These are phyloP conservation scores for Propithecus deckenii DNA, from an alignment of 2,797 vertebrate species.

Conservation along the genomic window DNA sequence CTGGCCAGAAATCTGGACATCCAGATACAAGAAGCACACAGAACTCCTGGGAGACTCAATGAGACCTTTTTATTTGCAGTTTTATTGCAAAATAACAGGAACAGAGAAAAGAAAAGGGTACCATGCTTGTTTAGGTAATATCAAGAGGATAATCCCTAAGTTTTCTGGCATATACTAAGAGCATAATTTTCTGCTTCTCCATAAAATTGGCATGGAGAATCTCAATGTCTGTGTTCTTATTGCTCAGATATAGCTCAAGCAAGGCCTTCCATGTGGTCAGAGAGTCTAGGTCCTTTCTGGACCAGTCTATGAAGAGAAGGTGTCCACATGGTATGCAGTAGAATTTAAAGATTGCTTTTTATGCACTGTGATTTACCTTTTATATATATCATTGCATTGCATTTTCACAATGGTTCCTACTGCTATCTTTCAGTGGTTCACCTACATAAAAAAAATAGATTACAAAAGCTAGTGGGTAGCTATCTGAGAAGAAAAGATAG, in stretches of 20 bases:
- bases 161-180: constrained; percentile 13
- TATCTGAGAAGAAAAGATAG: background rate
- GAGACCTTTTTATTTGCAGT: background rate
- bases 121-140: background rate
- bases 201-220: background rate
- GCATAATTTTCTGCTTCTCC: background rate
- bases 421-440: background rate
- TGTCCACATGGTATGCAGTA: background rate
- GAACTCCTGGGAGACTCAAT: no score
- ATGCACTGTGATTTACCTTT: background rate
- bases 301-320: background rate
- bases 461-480: background rate
- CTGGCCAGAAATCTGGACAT: no score
- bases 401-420: background rate
- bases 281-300: background rate
- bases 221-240: background rate
- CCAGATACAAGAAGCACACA: no score
- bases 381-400: background rate
- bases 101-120: background rate
- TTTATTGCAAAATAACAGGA: constrained; percentile 10
- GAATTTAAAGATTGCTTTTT: background rate
- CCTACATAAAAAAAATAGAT: background rate
- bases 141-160: background rate
- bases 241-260: background rate
- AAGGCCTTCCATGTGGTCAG: background rate